phyloP scores from a whole-genome alignment of 2,888 invertebrate species.

The Pandemis corylana region DNA sequence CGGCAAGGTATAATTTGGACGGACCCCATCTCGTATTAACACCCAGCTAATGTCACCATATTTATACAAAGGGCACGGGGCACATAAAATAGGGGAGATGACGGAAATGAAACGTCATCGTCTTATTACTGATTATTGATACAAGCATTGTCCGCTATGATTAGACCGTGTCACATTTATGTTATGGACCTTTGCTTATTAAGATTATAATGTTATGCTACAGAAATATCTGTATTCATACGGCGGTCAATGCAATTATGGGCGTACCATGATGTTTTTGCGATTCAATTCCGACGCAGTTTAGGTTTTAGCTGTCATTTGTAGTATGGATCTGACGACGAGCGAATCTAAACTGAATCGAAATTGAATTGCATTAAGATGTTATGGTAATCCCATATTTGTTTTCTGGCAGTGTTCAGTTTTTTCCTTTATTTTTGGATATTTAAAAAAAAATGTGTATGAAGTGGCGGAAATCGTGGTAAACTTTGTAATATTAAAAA shows the following conservation, averaged over 20 bases:
- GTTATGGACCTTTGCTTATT: conserved; percentile 22
- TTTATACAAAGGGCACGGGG: conserved; percentile 69
- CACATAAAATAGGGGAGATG: conserved; percentile 63
- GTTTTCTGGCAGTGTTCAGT: too few species aligned
- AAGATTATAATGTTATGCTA: conserved; percentile 24
- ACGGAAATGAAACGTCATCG: conserved; percentile 82
- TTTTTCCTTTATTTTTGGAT: too few species aligned
- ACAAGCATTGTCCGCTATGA: conserved; percentile 40
- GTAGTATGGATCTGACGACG: too few species aligned
- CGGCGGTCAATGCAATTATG: neutral
- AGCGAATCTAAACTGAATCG: too few species aligned
- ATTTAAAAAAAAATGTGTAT: too few species aligned
- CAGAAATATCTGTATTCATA: conserved; percentile 7
- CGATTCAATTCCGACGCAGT: too few species aligned
- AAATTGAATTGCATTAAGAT: too few species aligned
- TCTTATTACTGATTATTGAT: conserved; percentile 81
- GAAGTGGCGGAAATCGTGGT: too few species aligned
- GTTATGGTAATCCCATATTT: too few species aligned
- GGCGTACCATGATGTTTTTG: too few species aligned
- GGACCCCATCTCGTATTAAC: conserved; percentile 24
- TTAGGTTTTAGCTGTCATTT: too few species aligned
- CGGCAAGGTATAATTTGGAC: neutral
- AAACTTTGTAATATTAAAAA: too few species aligned
- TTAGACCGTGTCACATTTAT: conserved; percentile 35
- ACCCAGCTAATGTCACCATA: conserved; percentile 53